Conservation (phyloP, 1,140 invertebrate species). For the Cyphomyrmex costatus region DNA sequence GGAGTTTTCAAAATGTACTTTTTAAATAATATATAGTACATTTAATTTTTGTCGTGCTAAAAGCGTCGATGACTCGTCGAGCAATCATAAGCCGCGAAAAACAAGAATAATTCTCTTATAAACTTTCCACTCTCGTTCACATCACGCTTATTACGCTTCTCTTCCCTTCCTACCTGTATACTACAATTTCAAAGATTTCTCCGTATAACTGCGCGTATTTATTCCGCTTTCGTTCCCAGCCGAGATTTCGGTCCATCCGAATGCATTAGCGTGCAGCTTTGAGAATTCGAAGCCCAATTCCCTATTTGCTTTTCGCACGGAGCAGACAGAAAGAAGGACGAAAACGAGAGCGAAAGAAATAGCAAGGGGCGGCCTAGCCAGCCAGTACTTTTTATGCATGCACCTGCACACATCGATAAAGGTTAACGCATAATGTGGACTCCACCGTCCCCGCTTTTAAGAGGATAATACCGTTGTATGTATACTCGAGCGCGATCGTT, state of each 20-base stretch:
- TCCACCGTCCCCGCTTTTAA: constrained; percentile 51
- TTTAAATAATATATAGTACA: constrained; percentile 2
- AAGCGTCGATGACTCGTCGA: background rate
- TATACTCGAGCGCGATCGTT: constrained; percentile 51
- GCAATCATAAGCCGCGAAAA: constrained; percentile 2
- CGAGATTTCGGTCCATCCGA: constrained; percentile 44
- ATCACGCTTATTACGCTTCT: constrained; percentile 11
- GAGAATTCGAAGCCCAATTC: constrained; percentile 37
- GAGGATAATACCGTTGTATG: constrained; percentile 70
- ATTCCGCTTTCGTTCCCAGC: constrained; percentile 38
- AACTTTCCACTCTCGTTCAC: constrained; percentile 26
- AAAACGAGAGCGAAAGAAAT: background rate
- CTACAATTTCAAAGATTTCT: constrained; percentile 41
- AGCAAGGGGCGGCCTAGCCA: constrained; percentile 13
- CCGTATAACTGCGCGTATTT: constrained; percentile 27
- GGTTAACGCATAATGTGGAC: constrained; percentile 71
- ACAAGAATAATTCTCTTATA: constrained; percentile 24
- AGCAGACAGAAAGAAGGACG: constrained; percentile 28
- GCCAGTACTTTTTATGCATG: constrained; percentile 70
- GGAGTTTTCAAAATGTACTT: background rate
- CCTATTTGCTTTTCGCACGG: constrained; percentile 15
- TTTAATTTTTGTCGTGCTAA: background rate
- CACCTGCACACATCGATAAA: constrained; percentile 75
- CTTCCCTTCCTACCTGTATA: background rate
- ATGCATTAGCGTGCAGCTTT: constrained; percentile 32